Evolutionary conservation across 2,797 vertebrate species (phyloP), one percentile per base, ranked within the genome.

Genomic region (Mallotus villosus): DNA sequence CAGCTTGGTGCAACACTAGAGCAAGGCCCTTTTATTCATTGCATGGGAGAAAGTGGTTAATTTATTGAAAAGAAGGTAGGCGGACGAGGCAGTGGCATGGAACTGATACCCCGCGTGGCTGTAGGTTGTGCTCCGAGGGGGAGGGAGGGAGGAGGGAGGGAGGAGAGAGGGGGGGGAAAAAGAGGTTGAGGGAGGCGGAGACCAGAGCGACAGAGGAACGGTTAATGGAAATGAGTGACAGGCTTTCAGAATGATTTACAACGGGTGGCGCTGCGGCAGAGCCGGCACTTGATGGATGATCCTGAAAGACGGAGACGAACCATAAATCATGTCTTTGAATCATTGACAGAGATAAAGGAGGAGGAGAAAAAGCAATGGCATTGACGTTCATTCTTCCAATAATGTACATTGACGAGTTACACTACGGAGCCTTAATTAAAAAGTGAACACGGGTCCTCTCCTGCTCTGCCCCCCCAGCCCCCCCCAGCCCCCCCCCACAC

Each of bases 271-370:
- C 96, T 92, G 95, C 94, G 94, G 96, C 97, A 93, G 96, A 97
- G 96, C 95, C 94, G 78, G 93, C 87, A 85, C 94, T 95, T 99
- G 97, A 99, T 99, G 97, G 97, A 99, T 98, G 97, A 98, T 95
- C 95, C 96, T 95, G 96, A 96, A 96, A 98, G 97, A 97, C 95
- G 94, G 96, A 96, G 96, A 96, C 94, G 91, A 95, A 96, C 97
- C 97, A 99, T 99, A 99, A 99, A 99, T 99, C 97, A 99, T 98
- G 97, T 99, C 97, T 98, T 96, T 97, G 96, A 97, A 96, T 96
- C 97, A 97, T 97, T 98, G 97, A 99, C 97, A 99, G 94, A 99
- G 97, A 98, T 99, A 97, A 97, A 98, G 96, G 96, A 98, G 97
- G 94, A 94, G 94, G 94, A 95, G 95, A 94, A 95, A 95, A 96